phyloP scores from a whole-genome alignment of 1,140 invertebrate species.

The Fopius arisanus region DNA sequence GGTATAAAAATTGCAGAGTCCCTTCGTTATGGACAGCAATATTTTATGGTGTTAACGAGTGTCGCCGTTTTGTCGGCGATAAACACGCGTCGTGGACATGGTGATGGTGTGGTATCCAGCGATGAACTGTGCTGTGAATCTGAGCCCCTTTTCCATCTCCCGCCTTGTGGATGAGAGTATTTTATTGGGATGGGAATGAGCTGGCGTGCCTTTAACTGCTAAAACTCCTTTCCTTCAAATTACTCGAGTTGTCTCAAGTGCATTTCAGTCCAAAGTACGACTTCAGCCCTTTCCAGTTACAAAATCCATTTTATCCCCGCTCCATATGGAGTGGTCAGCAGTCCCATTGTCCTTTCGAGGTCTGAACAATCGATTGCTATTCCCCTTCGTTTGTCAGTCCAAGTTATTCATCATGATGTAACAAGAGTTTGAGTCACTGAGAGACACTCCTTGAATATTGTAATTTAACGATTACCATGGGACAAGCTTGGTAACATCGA shows the following conservation, averaged over 20 bases:
- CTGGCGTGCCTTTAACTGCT: not conserved
- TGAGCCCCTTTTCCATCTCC: not conserved
- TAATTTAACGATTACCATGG: constrained; percentile 35
- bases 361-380: not conserved
- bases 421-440: constrained; percentile 14
- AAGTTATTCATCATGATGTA: constrained; percentile 1
- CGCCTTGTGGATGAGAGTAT: not conserved
- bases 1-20: constrained; percentile 42
- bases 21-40: constrained; percentile 54
- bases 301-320: not conserved
- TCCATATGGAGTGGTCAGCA: not conserved
- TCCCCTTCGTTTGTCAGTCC: constrained; percentile 7
- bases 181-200: not conserved
- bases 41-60: constrained; percentile 60
- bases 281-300: not conserved
- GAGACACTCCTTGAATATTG: constrained; percentile 27
- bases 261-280: not conserved
- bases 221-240: not conserved
- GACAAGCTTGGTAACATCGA: constrained; percentile 33
- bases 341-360: constrained; percentile 1
- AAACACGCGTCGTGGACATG: constrained; percentile 39
- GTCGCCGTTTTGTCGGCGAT: constrained; percentile 56
- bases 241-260: constrained; percentile 13
- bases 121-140: not conserved
- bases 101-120: not conserved